A percentile compares a stretch with the other conserved stretches of the same genome.
Conservation (phyloP, 2,113 vertebrate species). For the Motacilla alba region DNA sequence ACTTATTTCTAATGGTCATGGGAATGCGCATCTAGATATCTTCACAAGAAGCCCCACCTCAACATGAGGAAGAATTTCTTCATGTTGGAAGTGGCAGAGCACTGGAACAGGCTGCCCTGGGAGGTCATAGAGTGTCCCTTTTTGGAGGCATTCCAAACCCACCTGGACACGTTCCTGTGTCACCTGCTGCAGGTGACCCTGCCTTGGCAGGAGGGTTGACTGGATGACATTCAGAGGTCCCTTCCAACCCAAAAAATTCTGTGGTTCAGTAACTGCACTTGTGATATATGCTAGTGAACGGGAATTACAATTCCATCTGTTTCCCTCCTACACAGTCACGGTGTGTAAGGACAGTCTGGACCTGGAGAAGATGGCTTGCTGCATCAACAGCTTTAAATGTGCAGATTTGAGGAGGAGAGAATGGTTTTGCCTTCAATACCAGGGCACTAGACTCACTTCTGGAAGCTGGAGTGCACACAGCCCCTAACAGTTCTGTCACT, state of each 20-base stretch:
- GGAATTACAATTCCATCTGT: background rate
- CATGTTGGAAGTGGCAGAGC: background rate
- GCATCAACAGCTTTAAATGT: background rate
- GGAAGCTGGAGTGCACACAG: background rate
- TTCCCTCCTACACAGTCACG: fast-evolving
- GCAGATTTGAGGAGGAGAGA: background rate
- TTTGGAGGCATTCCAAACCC: background rate
- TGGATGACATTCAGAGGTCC: background rate
- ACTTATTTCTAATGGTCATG: background rate
- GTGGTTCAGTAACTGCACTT: background rate
- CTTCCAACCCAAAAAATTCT: background rate
- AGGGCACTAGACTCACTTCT: background rate
- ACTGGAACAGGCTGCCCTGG: background rate
- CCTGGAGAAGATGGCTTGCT: background rate
- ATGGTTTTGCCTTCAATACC: background rate
- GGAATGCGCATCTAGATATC: background rate
- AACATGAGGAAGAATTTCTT: background rate
- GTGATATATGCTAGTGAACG: background rate
- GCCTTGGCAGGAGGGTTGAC: background rate
- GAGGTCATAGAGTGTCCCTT: background rate
- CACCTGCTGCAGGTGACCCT: background rate
- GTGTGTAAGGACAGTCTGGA: fast-evolving
- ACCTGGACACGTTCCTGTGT: background rate
- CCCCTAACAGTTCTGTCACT: fast-evolving
- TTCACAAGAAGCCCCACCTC: background rate